These are phyloP conservation scores for Nothocercus julius DNA, from an alignment of 2,113 vertebrate genomes.

Conservation along the genomic window DNA sequence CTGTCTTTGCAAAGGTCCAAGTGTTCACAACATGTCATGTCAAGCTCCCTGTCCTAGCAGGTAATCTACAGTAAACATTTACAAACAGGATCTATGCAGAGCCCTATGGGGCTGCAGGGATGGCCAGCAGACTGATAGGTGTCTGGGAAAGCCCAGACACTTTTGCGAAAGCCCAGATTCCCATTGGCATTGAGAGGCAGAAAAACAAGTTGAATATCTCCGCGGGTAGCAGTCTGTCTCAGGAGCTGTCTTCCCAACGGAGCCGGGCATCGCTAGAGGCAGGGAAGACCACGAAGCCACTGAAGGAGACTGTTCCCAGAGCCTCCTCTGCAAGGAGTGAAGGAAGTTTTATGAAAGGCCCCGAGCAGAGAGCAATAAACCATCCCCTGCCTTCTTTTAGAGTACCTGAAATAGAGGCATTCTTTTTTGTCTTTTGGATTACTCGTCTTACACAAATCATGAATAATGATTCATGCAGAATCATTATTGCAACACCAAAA, in stretches of 20 bases:
- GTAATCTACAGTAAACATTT: neutral
- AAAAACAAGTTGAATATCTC: neutral
- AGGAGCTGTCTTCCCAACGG: neutral
- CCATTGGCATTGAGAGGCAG: neutral
- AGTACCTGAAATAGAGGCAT: neutral
- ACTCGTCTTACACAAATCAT: neutral
- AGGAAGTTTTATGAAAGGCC: neutral
- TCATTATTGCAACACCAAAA: constrained; percentile 19
- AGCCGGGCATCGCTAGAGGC: neutral
- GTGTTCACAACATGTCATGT: neutral
- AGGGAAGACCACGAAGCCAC: neutral
- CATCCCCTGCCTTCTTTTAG: neutral
- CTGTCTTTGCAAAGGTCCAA: neutral
- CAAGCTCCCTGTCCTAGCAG: neutral
- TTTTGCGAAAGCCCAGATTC: neutral
- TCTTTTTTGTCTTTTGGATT: neutral
- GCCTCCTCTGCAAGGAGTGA: neutral
- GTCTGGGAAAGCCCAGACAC: neutral
- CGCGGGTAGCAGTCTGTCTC: neutral
- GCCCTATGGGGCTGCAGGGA: fast-evolving
- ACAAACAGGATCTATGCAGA: neutral
- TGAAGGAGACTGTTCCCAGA: fast-evolving
- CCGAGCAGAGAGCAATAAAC: neutral
- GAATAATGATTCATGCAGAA: neutral
- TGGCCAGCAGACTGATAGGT: neutral